phyloP scores from a whole-genome alignment of 2,888 invertebrate genomes.

The Odontocolon sp. region DNA sequence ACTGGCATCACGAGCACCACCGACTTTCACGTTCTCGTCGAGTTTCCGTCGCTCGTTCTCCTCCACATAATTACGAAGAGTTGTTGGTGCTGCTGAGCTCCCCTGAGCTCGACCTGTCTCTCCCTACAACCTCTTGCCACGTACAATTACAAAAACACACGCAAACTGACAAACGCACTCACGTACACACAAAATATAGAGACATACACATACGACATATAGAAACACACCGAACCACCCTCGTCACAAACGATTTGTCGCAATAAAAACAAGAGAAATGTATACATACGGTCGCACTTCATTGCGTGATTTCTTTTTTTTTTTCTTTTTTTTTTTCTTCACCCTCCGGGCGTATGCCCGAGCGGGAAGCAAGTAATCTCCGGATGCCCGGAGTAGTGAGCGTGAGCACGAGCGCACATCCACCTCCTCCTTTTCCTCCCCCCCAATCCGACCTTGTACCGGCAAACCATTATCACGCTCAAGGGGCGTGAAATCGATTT shows the following conservation, averaged over 20 bases:
- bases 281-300: slow-evolving; percentile 13
- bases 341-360: not conserved
- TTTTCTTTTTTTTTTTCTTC: not conserved
- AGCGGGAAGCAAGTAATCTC: slow-evolving; percentile 14
- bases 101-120: slow-evolving; percentile 20
- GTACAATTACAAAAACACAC: not conserved
- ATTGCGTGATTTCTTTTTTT: slow-evolving; percentile 15
- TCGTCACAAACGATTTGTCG: slow-evolving; percentile 23
- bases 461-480: slow-evolving; percentile 62
- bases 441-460: slow-evolving; percentile 52
- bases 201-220: not conserved
- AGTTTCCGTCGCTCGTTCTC: slow-evolving; percentile 48
- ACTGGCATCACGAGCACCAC: slow-evolving; percentile 22
- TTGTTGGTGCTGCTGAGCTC: slow-evolving; percentile 41
- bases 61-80: slow-evolving; percentile 59
- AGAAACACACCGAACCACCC: not conserved
- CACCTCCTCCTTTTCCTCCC: too few species aligned
- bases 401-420: not conserved
- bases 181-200: not conserved
- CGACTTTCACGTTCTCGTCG: slow-evolving; percentile 39
- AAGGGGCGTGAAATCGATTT: slow-evolving; percentile 66
- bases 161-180: not conserved
- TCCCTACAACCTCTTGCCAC: slow-evolving; percentile 1
- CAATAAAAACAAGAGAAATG: slow-evolving; percentile 26
- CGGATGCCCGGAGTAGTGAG: not conserved